Evolutionary conservation across 2,797 vertebrate genomes (phyloP).

Genomic region (Lacerta agilis): DNA sequence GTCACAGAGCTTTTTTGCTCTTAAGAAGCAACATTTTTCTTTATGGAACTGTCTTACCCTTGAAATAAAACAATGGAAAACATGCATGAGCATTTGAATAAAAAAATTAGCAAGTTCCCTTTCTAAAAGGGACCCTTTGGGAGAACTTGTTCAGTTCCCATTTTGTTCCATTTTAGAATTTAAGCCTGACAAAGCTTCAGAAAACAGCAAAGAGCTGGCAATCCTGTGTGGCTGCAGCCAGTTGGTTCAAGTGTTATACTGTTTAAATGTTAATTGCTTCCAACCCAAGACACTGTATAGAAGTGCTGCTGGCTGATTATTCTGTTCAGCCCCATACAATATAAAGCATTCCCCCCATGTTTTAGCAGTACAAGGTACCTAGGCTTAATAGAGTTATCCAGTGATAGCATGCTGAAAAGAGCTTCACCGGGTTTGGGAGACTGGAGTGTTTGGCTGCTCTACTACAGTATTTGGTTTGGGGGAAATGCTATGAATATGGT

Average conservation of each 20-base stretch:
- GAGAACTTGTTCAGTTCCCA: neutral
- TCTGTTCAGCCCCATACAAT: neutral
- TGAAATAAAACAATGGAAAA: neutral
- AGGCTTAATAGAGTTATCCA: neutral
- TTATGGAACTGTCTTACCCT: neutral
- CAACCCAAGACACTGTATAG: neutral
- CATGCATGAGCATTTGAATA: neutral
- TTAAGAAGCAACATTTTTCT: neutral
- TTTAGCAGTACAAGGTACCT: neutral
- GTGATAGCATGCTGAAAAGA: neutral
- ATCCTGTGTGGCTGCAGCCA: neutral
- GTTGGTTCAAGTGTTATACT: neutral
- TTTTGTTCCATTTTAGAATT: neutral
- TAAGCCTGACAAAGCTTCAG: neutral
- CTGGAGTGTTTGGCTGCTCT: neutral
- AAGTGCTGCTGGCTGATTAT: neutral
- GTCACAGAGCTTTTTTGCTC: neutral
- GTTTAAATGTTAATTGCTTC: neutral
- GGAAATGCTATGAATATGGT: neutral
- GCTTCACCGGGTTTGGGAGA: neutral
- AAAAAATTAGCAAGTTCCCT: neutral
- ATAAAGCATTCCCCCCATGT: neutral
- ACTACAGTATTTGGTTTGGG: neutral
- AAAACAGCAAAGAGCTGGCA: neutral
- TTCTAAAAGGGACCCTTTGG: neutral